Conservation (phyloP, 2,888 invertebrate genomes). For the Phortica magna region DNA sequence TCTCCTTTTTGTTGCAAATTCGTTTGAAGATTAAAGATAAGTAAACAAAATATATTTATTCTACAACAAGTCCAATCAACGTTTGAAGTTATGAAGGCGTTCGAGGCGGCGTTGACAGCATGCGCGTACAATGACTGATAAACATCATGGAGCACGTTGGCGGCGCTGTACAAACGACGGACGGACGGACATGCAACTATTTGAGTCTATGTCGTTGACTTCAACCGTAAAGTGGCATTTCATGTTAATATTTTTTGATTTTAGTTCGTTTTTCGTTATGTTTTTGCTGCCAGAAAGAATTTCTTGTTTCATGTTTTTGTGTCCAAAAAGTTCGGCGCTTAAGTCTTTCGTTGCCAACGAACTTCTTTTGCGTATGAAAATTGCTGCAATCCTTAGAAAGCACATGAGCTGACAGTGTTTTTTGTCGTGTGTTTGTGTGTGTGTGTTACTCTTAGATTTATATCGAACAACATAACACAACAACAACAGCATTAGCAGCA, state of each 20-base stretch:
- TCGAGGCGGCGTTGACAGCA: too few relatives aligned
- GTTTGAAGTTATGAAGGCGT: too few relatives aligned
- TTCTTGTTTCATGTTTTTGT: background rate
- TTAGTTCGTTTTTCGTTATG: conserved; percentile 10
- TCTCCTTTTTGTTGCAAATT: too few relatives aligned
- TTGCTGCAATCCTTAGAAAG: too few relatives aligned
- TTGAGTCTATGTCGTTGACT: conserved; percentile 9
- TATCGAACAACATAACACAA: background rate
- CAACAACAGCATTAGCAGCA: background rate
- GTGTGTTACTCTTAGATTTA: background rate
- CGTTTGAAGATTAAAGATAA: too few relatives aligned
- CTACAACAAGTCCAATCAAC: too few relatives aligned
- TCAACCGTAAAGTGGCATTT: conserved; percentile 40
- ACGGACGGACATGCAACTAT: conserved; percentile 17
- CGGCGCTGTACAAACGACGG: conserved; percentile 66
- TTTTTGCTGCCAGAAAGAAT: conserved; percentile 15
- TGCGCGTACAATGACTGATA: conserved; percentile 57
- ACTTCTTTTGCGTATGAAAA: too few relatives aligned
- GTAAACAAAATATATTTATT: too few relatives aligned
- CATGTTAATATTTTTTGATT: conserved; percentile 35
- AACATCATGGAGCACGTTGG: background rate
- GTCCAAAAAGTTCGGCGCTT: conserved; percentile 43
- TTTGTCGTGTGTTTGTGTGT: background rate
- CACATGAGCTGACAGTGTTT: too few relatives aligned
- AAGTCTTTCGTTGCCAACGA: conserved; percentile 45